Base-by-base conservation (phyloP, 2,113 vertebrate species). In the Gopherus evgoodei region DNA sequence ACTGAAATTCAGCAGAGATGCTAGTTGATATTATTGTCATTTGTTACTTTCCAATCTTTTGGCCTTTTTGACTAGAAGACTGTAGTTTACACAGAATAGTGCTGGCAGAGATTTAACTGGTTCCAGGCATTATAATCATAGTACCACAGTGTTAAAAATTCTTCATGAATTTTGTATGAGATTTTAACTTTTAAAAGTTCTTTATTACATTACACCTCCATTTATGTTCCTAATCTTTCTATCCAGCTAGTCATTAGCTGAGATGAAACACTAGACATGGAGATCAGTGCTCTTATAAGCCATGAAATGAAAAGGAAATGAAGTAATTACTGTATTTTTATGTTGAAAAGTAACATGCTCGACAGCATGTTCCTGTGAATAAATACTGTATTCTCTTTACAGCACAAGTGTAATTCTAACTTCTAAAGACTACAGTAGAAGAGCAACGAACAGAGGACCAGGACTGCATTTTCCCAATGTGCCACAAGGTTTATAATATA, bases 351-450 rank as follows among this genome's bases (percentile, higher is more conserved):
- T 59, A 96, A 38, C 16, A 29, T 11, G 24, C 35, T 25, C 3
- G 22, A 81, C 35, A n/a, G 1, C 1, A 7, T 27, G 4, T 13
- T 84, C 57, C 53, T 42, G 1, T 1, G 22, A 57, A 29, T 42
- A 42, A 81, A 59, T 2, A 4, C 13, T n/a, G 35, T 3, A 1
- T 83, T 47, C 22, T 27, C 56, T 24, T 59, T 44, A n/a, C 90
- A 57, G 52, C 5, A 38, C 2, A 25, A 27, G 3, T 38, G 8
- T 8, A 38, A 35, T n/a, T 22, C 49, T 52, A 11, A 49, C 21
- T 52, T 31, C 31, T 52, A n/a, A 52, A 24, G 62, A 25, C 25
- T 5, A 52, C 0, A 0, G 29, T 0, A 4, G 89, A 1, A 21
- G 54, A 75, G n/a, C 8, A 16, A 17, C 5, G 22, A 19, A 3